phyloP scores from a whole-genome alignment of 2,113 vertebrate species.

The Scartelaos histophorus region DNA sequence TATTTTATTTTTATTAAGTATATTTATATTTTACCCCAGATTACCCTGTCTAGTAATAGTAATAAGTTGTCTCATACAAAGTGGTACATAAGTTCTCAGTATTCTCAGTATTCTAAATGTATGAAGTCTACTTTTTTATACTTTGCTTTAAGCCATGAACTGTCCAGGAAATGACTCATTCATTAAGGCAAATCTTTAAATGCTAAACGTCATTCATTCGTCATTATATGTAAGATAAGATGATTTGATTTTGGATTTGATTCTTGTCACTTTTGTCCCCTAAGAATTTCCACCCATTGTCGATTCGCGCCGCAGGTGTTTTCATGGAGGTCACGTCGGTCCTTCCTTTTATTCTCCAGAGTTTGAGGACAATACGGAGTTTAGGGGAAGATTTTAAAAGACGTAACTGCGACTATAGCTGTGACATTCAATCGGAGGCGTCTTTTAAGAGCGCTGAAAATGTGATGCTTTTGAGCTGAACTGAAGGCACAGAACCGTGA shows the following conservation, averaged over 20 bases:
- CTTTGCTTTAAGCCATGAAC: no score
- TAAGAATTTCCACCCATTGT: neutral
- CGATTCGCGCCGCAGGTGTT: neutral
- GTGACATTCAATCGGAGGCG: constrained; percentile 23
- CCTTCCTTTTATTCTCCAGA: constrained; percentile 23
- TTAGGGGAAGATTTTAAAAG: constrained; percentile 19
- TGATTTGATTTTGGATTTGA: neutral
- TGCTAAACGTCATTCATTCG: neutral
- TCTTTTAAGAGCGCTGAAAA: constrained; percentile 19
- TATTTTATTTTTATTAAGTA: no score
- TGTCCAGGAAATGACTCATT: no score
- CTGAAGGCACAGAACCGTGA: constrained; percentile 21
- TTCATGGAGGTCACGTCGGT: constrained; percentile 37
- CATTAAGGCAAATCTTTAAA: no score
- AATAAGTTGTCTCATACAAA: no score
- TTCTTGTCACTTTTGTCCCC: neutral
- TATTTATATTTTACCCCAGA: no score
- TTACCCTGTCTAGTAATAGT: no score
- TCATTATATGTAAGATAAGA: neutral
- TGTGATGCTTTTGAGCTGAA: constrained; percentile 22
- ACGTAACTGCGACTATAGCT: constrained; percentile 4
- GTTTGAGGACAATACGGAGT: constrained; percentile 14
- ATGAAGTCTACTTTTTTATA: no score
- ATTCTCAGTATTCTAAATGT: no score
- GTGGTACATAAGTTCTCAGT: no score